Evolutionary conservation across 2,888 invertebrate species (phyloP), one percentile per base, ranked within the genome.

Genomic region (Neria commutata): DNA sequence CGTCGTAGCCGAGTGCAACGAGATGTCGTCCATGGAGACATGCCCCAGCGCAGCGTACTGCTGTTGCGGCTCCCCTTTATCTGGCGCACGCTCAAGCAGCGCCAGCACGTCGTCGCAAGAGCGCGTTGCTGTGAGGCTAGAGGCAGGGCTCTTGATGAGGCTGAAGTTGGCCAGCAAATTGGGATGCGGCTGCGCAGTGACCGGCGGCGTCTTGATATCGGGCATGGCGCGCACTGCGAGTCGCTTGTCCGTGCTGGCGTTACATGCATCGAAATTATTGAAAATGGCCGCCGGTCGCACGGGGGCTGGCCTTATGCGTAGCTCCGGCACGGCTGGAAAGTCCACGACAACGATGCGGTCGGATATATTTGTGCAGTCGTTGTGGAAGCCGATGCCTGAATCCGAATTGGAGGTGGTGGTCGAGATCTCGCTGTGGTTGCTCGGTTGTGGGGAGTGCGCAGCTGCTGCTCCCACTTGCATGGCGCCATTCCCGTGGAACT

Each of bases 351-450:
- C 79, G 70, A 92, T 92, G 59, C 92, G 84, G 77, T 92, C 93
- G 0, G 91, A 91, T 53, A 92, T 88, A 72, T 91, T 91, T 10
- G 91, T 88, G 70, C 91, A 91, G 71, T 95, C 94, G 71, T 95
- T 95, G 65, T 94, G 88, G 72, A 95, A 95, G 0, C 96, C 96
- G 61, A 97, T 95, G 0, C 97, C 96, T 1, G 95, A 96, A 78
- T 97, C 97, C 57, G 95, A 95, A 79, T 95, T 96, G 69, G 94
- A 95, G 0, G 94, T 95, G 19, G 92, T 91, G 0, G 89, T 89
- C 0, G 90, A 90, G 8, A 90, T 86, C 67, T 91, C 91, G 72
- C 91, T 92, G 62, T 91, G 88, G 72, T 89, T 89, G 76, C 92
- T 93, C 0, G 92, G 93, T 68, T 93, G 93, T 0, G 94, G 93